These are phyloP conservation scores for Ichneumon xanthorius DNA, from an alignment of 2,888 invertebrate genomes.

Conservation along the genomic window DNA sequence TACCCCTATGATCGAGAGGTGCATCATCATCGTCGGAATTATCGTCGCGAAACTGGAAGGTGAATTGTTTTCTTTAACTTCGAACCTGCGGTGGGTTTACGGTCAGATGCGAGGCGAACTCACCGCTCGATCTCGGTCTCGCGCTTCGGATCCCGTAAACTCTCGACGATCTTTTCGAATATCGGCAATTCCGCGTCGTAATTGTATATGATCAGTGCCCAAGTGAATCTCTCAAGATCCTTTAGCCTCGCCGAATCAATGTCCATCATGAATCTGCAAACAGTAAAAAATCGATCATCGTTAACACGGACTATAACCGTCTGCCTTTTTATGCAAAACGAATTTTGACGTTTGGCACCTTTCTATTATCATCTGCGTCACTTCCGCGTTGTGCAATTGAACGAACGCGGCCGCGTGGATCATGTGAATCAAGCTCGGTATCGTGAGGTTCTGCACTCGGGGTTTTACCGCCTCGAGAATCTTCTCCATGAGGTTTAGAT, in stretches of 20 bases:
- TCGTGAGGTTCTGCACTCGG: conserved; percentile 87
- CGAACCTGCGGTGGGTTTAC: too few relatives aligned
- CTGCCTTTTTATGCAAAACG: background rate
- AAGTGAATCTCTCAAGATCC: conserved; percentile 90
- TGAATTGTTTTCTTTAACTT: background rate
- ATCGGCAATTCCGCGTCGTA: conserved; percentile 85
- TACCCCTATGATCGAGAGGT: conserved; percentile 68
- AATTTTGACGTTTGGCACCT: conserved; percentile 72
- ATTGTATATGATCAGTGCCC: conserved; percentile 88
- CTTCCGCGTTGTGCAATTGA: conserved; percentile 84
- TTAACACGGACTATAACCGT: too few relatives aligned
- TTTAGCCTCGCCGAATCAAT: conserved; percentile 88
- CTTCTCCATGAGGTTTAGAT: background rate
- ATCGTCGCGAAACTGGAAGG: conserved; percentile 69
- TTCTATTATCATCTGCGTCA: conserved; percentile 86
- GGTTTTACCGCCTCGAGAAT: conserved; percentile 75
- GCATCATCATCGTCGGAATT: conserved; percentile 64
- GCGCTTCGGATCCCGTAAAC: conserved; percentile 86
- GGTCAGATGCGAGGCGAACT: background rate
- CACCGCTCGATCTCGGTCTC: conserved; percentile 86
- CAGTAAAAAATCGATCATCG: conserved; percentile 2
- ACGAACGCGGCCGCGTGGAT: conserved; percentile 88
- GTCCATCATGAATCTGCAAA: conserved; percentile 84
- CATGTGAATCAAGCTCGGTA: conserved; percentile 89
- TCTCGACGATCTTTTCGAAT: conserved; percentile 83